These are phyloP conservation scores for Agrochola litura DNA, from an alignment of 2,888 invertebrate genomes.

Conservation along the genomic window DNA sequence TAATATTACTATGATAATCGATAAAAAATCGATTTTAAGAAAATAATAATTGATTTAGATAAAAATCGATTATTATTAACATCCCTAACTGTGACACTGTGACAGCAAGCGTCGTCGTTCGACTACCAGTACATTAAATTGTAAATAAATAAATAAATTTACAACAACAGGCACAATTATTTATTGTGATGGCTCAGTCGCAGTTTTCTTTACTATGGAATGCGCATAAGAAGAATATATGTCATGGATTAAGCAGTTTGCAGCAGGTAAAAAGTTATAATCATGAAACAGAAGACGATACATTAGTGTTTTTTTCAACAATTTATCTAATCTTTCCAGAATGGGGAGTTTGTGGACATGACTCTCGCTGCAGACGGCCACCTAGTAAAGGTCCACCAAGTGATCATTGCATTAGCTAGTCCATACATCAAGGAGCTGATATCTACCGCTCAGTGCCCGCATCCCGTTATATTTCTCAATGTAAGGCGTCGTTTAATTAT, in stretches of 20 bases:
- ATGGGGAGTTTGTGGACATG: constrained; percentile 88
- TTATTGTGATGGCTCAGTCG: constrained; percentile 71
- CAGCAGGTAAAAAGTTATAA: constrained; percentile 77
- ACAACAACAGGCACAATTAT: not conserved
- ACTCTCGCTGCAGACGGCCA: constrained; percentile 87
- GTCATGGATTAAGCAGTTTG: constrained; percentile 77
- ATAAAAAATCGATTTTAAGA: too few species aligned
- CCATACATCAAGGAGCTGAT: constrained; percentile 86
- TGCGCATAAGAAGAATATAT: constrained; percentile 78
- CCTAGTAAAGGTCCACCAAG: constrained; percentile 86
- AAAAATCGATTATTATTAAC: too few species aligned
- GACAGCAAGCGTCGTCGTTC: not conserved
- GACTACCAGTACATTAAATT: not conserved
- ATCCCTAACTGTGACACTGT: too few species aligned
- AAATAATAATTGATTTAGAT: too few species aligned
- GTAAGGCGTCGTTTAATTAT: constrained; percentile 69
- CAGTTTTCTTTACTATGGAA: constrained; percentile 81
- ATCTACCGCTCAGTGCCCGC: constrained; percentile 80
- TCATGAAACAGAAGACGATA: constrained; percentile 22
- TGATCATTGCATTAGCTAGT: constrained; percentile 86
- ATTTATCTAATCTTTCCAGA: constrained; percentile 72
- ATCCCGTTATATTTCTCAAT: constrained; percentile 87
- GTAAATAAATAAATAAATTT: constrained; percentile 50
- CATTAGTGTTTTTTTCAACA: not conserved
- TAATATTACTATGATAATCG: too few species aligned